Conservation (phyloP, 2,797 vertebrate genomes). For the Gephyroberyx darwinii region DNA sequence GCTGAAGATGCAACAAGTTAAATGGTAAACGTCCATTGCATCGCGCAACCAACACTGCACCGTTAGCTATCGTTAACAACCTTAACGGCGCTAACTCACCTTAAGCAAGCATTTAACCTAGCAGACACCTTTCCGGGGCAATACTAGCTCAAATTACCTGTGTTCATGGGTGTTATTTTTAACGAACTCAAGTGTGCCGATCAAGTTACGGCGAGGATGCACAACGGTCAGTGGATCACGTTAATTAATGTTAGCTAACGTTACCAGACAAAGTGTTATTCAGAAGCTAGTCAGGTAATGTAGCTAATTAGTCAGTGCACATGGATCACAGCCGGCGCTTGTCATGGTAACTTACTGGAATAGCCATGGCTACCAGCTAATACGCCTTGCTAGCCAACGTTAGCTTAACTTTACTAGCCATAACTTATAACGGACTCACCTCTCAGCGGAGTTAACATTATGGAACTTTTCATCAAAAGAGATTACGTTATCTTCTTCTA, state of each 20-base stretch:
- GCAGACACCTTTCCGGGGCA: not conserved
- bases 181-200: not conserved
- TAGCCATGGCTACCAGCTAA: conserved; percentile 10
- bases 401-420: conserved; percentile 57
- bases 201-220: conserved; percentile 47
- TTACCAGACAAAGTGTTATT: not conserved
- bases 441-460: conserved; percentile 25
- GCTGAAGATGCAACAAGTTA: conserved; percentile 61
- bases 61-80: conserved; percentile 5
- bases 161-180: conserved; percentile 1
- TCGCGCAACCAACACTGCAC: not conserved
- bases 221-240: not conserved
- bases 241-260: conserved; percentile 57
- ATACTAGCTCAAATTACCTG: conserved; percentile 8
- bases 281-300: not conserved
- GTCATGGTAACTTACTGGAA: not conserved
- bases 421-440: conserved; percentile 69
- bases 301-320: not conserved
- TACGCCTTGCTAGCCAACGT: conserved; percentile 44
- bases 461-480: conserved; percentile 28
- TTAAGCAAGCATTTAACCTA: not conserved
- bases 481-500: not conserved
- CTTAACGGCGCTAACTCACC: not conserved
- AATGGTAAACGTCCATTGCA: not conserved
- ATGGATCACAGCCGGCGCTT: not conserved